Base-by-base conservation (phyloP, 1,140 invertebrate species). In the Orchesella cincta region DNA sequence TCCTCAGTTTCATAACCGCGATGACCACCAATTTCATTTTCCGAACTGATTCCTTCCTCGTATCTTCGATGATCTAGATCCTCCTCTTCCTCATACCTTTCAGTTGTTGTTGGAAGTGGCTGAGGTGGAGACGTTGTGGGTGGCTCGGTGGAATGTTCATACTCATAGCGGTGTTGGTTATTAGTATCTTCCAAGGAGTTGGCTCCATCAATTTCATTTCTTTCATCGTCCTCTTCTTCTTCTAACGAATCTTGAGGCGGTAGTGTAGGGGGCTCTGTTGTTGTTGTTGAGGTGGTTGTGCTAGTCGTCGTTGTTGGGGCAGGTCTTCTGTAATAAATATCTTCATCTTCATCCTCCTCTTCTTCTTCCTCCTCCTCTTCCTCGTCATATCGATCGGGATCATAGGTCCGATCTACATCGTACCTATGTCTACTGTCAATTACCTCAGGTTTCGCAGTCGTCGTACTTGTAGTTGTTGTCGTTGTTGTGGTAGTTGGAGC, bases 291-390 rank as follows among this genome's bases (percentile, higher is more conserved):
- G 23, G 71, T 73, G 8, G 71, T 39, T 8, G 71, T 73, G 26
- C 33, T 46, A 3, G 71, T 67, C 8, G 62, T 29, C 2, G 62
- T 8, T 29, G 23, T 8, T 8, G 62, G 28, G 12, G 62, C 62
- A 67, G 62, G 62, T 67, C 62, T 29, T 67, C 62, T 31, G 62
- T 67, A 67, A 31, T 31, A 29, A 2, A 16, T 5, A 26, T 57
- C 73, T 29, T 74, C 46, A 31, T 39, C 46, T 18, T 52, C 39
- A 12, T 74, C 72, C n/a, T 74, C 39, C 72, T 74, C 72, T 31
- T 57, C 73, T 23, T 74, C 73, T n/a, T 74, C 39, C 5, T 54
- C 39, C 23, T 54, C 46, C n/a, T 74, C 52, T 18, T 74, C 73
- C 29, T 74, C 73, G 3, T 74, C 73, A 23, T 39, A 52, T 3